Evolutionary conservation across 2,888 invertebrate species (phyloP).

Genomic region (Chrysomela aeneicollis): DNA sequence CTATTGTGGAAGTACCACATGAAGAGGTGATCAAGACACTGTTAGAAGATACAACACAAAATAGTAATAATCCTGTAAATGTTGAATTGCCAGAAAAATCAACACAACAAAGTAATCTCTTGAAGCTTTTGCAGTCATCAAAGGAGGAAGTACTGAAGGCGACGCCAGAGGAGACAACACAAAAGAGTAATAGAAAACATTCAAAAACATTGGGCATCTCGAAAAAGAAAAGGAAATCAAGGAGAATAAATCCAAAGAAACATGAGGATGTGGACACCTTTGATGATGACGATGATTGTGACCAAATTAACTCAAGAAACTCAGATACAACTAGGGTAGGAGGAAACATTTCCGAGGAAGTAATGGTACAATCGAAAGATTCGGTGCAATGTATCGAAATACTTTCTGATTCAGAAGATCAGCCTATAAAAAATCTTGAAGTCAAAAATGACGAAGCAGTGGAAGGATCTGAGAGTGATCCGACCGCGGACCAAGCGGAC

Average conservation of each 20-base stretch:
- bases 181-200: background rate
- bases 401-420: background rate
- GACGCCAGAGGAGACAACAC: background rate
- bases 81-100: background rate
- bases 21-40: background rate
- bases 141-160: too few relatives aligned
- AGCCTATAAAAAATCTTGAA: too few relatives aligned
- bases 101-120: too few relatives aligned
- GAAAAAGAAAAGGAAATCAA: background rate
- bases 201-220: background rate
- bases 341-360: background rate
- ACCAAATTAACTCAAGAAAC: background rate
- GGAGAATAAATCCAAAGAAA: constrained; percentile 17
- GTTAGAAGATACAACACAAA: background rate
- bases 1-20: background rate
- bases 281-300: constrained; percentile 8
- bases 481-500: background rate
- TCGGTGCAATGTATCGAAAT: constrained; percentile 13
- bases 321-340: background rate
- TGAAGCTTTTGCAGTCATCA: too few relatives aligned
- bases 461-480: background rate
- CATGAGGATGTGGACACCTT: constrained; percentile 14
- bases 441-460: too few relatives aligned
- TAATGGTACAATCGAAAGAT: constrained; percentile 5
- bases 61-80: background rate